Percentiles rank a stretch among this genome's conserved stretches.
Evolutionary conservation across 2,797 vertebrate species (phyloP).

Genomic region (Liasis olivaceus): DNA sequence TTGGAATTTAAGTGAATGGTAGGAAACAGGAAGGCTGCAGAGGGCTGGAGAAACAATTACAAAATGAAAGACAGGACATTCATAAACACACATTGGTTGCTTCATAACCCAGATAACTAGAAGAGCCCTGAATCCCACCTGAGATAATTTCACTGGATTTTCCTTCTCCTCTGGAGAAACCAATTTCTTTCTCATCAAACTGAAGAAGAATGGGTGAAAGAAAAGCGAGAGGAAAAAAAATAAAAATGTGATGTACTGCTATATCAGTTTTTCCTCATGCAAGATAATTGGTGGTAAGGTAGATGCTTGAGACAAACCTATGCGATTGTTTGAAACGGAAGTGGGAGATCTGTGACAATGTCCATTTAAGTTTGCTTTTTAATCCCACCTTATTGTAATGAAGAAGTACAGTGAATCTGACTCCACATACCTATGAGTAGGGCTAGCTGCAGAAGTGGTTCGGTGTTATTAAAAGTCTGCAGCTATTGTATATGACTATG

Average conservation of each 20-base stretch:
- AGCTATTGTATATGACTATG: constrained; percentile 16
- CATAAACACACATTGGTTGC: not conserved
- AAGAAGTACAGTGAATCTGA: not conserved
- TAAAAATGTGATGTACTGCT: not conserved
- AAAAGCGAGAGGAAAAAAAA: not conserved
- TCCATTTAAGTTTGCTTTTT: not conserved
- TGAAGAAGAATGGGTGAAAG: not conserved
- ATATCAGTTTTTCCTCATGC: not conserved
- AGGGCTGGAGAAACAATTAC: too few relatives aligned
- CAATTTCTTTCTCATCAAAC: not conserved
- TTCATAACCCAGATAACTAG: not conserved
- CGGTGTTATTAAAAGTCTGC: constrained; percentile 27
- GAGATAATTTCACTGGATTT: not conserved
- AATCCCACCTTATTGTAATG: not conserved
- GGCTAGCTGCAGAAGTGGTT: not conserved
- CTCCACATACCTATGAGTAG: not conserved
- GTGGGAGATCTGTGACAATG: not conserved
- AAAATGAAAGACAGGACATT: too few relatives aligned
- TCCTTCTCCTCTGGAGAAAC: not conserved
- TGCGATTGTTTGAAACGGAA: not conserved
- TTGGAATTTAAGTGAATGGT: not conserved
- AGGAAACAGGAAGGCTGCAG: not conserved
- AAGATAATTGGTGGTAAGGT: not conserved
- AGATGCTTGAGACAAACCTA: not conserved
- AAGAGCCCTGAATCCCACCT: not conserved